Base-by-base conservation (phyloP, 2,797 vertebrate genomes). In the Falco cherrug region DNA sequence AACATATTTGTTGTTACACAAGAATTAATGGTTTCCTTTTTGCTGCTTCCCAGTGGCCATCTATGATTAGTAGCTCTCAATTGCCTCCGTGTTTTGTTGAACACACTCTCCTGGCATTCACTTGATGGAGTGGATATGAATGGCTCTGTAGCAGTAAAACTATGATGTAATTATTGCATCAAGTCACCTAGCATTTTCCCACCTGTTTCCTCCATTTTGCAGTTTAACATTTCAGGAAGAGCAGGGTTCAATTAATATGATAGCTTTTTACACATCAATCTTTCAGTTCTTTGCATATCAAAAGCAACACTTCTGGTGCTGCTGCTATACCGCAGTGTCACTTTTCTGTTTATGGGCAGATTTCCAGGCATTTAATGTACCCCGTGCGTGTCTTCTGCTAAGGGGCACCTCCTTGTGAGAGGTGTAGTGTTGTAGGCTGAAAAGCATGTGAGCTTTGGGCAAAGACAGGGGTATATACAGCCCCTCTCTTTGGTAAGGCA, bases 401-500 rank as follows among this genome's bases (percentile, higher is more conserved):
- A 22, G 61, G 15, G 14, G 7, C 4, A 37, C 17, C 39, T 73
- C 1, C 1, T 9, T 41, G 43, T 7, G 8, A 26, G 67, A 50
- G 22, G 11, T 5, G 37, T 6, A 13, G 13, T 11, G 17, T 1
- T 41, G 25, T 9, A 47, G 19, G 24, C n/a, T 47, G 39, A 26
- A 29, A 21, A 60, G 8, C 3, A 0, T 12, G 24, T 31, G 56
- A 84, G 56, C 41, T 69, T 39, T 15, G 14, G n/a, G 26, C 9
- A n/a, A 17, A n/a, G n/a, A 11, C 1, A 15, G 53, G 9, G 43
- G 9, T 24, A 6, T 2, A 3, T 33, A 33, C 5, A 51, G 18
- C 35, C 39, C 53, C 22, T 10, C 13, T 35, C 18, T 53, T 77
- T 0, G 0, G 5, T 10, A 6, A 3, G 0, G 4, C 48, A 12